Evolutionary conservation across 2,113 vertebrate species (phyloP).

Genomic region (Macaca mulatta): DNA sequence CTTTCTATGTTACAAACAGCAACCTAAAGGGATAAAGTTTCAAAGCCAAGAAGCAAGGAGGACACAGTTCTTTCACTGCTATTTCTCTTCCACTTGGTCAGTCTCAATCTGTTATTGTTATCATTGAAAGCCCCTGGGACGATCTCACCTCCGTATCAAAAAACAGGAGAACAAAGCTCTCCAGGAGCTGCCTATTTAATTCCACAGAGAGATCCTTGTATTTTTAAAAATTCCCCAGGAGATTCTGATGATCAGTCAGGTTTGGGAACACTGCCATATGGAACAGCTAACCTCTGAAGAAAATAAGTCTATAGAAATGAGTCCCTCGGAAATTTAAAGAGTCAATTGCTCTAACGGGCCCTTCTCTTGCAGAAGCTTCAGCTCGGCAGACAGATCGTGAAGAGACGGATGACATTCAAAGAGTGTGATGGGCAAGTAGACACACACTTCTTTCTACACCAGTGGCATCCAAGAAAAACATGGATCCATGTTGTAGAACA

Average conservation of each 20-base stretch:
- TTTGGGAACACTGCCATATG: background rate
- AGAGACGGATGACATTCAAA: background rate
- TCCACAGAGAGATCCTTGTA: conserved; percentile 22
- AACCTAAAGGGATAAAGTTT: background rate
- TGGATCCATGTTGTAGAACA: background rate
- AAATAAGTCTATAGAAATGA: conserved; percentile 28
- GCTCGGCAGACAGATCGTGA: background rate
- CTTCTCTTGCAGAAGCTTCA: background rate
- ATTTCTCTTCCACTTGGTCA: background rate
- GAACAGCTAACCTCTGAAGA: background rate
- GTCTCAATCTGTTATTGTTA: background rate
- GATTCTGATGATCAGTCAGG: background rate
- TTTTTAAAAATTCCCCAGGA: background rate
- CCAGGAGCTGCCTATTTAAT: background rate
- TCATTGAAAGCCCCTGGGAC: background rate
- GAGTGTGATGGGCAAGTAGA: background rate
- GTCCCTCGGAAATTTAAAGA: background rate
- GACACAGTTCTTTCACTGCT: background rate
- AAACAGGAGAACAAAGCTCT: background rate
- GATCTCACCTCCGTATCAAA: background rate
- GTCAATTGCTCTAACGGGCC: background rate
- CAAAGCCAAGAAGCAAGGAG: background rate
- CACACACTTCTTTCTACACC: background rate
- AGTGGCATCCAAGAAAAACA: background rate
- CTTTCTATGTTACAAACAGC: background rate